phyloP scores from a whole-genome alignment of 2,113 vertebrate genomes.

The Apodemus sylvaticus region DNA sequence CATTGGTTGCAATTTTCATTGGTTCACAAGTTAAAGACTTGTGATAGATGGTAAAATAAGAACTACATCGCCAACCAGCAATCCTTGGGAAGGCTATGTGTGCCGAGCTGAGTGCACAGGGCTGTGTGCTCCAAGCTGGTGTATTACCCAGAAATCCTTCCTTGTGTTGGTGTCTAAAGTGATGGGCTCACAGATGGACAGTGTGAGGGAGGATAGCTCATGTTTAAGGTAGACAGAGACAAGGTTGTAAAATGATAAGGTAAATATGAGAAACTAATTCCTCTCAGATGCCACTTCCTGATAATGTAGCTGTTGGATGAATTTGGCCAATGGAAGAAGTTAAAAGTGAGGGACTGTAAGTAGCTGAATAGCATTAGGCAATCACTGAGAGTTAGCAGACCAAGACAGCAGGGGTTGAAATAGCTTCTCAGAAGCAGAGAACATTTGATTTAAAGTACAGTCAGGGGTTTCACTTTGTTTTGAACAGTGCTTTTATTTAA shows the following conservation, averaged over 20 bases:
- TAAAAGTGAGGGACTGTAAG: slow-evolving; percentile 20
- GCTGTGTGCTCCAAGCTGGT: neutral
- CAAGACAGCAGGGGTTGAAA: neutral
- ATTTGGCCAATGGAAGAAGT: neutral
- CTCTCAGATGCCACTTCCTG: slow-evolving; percentile 22
- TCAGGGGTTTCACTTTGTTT: slow-evolving; percentile 55
- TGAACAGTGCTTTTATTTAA: neutral
- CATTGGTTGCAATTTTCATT: neutral
- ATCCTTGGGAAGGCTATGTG: too few relatives aligned
- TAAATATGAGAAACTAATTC: neutral
- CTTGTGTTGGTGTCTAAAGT: neutral
- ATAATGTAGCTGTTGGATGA: neutral
- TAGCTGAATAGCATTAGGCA: slow-evolving; percentile 56
- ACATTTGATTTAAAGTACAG: slow-evolving; percentile 48
- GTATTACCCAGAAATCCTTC: neutral
- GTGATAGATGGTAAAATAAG: neutral
- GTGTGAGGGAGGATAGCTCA: neutral
- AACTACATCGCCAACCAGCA: neutral
- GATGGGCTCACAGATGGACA: neutral
- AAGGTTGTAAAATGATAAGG: neutral
- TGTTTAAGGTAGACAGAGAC: neutral
- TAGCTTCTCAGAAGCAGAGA: slow-evolving; percentile 40
- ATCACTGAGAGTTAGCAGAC: slow-evolving; percentile 16
- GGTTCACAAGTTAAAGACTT: too few relatives aligned
- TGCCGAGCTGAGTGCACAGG: neutral